Conservation (phyloP, 2,888 invertebrate species). For the Dichetophora obliterata region DNA sequence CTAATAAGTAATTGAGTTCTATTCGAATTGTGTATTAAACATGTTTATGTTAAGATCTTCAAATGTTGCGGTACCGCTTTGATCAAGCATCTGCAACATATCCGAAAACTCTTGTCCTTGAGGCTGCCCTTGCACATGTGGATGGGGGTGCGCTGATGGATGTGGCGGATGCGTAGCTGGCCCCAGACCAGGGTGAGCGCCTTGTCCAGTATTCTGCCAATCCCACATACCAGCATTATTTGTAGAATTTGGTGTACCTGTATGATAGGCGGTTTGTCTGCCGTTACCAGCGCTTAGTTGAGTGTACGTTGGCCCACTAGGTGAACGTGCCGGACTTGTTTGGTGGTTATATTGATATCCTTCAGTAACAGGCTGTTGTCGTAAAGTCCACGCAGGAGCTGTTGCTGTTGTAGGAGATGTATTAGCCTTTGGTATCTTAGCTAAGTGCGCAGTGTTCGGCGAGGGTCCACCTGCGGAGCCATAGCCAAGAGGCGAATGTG, state of each 20-base stretch:
- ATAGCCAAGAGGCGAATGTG: slow-evolving; percentile 75
- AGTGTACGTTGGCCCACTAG: slow-evolving; percentile 86
- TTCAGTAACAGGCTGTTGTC: slow-evolving; percentile 74
- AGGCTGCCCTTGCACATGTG: slow-evolving; percentile 72
- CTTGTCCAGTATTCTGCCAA: slow-evolving; percentile 75
- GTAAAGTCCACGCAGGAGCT: slow-evolving; percentile 60
- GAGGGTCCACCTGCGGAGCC: slow-evolving; percentile 70
- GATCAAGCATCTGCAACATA: slow-evolving; percentile 93
- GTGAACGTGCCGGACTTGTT: slow-evolving; percentile 85
- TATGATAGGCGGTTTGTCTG: slow-evolving; percentile 71
- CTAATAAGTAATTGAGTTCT: slow-evolving; percentile 51
- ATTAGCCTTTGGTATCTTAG: slow-evolving; percentile 77
- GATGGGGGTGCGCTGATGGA: slow-evolving; percentile 68
- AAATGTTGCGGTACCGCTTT: slow-evolving; percentile 84
- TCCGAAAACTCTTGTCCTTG: slow-evolving; percentile 88
- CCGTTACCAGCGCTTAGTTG: slow-evolving; percentile 80
- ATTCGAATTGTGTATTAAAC: slow-evolving; percentile 88
- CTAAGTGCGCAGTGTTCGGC: slow-evolving; percentile 73
- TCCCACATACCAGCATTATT: slow-evolving; percentile 77
- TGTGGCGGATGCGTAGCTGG: slow-evolving; percentile 67
- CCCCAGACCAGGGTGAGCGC: slow-evolving; percentile 68
- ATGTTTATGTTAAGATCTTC: slow-evolving; percentile 91
- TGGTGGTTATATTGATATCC: slow-evolving; percentile 77
- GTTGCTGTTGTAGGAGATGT: slow-evolving; percentile 79
- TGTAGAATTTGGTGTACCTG: slow-evolving; percentile 59